These are phyloP conservation scores for Bombus superbus DNA, from an alignment of 1,140 invertebrate species.

Conservation along the genomic window DNA sequence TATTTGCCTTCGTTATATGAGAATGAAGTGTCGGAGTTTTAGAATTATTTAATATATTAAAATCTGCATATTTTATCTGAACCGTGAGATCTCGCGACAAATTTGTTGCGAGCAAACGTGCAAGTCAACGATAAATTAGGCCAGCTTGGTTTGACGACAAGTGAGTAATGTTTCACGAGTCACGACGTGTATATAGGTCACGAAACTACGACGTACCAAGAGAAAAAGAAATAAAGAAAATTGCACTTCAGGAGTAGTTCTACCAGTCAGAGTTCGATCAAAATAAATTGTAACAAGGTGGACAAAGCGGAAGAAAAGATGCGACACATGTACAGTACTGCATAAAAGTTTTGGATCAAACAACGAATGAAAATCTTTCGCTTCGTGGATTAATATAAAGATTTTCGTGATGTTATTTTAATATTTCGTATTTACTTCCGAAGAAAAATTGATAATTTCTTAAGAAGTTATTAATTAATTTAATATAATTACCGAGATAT, in stretches of 20 bases:
- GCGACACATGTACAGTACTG: neutral
- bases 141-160: neutral
- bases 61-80: too few relatives aligned
- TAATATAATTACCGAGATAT: too few relatives aligned
- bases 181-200: constrained; percentile 7
- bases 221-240: constrained; percentile 1
- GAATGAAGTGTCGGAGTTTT: neutral
- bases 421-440: too few relatives aligned
- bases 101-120: neutral
- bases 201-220: neutral
- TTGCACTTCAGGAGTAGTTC: neutral
- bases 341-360: neutral
- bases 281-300: neutral
- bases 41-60: too few relatives aligned
- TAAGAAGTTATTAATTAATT: too few relatives aligned
- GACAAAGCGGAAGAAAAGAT: neutral
- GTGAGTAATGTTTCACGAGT: constrained; percentile 1
- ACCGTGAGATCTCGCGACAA: neutral
- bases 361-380: neutral
- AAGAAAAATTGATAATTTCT: too few relatives aligned
- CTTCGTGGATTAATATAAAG: neutral
- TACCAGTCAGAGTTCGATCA: neutral
- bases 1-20: neutral
- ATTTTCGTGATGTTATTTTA: too few relatives aligned
- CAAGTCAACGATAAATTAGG: constrained; percentile 11